A percentile compares a stretch with the other conserved stretches of the same genome.
These are phyloP conservation scores for Poecile montanus DNA, from an alignment of 2,797 vertebrate genomes.

Conservation along the genomic window DNA sequence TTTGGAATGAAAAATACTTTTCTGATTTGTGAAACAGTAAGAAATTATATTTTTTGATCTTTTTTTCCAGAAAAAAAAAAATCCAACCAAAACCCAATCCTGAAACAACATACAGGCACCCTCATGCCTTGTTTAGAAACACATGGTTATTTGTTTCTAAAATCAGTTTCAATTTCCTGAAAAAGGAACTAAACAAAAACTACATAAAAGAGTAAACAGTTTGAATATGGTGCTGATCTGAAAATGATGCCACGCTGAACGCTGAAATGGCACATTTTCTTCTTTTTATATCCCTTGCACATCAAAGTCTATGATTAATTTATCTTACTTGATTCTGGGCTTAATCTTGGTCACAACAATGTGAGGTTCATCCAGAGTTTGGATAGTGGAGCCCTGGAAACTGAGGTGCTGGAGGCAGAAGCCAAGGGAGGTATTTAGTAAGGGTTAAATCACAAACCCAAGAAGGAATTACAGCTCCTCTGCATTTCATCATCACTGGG, in stretches of 20 bases:
- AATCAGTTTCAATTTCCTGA: neutral
- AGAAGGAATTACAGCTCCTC: neutral
- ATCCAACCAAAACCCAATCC: neutral
- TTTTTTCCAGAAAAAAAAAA: neutral
- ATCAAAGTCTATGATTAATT: neutral
- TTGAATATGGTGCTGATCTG: neutral
- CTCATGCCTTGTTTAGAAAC: neutral
- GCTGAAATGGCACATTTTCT: neutral
- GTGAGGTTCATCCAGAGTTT: neutral
- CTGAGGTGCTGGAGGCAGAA: neutral
- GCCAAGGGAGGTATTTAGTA: neutral
- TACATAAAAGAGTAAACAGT: neutral
- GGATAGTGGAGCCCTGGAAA: neutral
- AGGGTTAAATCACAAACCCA: neutral
- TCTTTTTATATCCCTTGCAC: neutral
- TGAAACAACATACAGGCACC: neutral
- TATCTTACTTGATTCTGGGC: neutral
- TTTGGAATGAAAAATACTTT: conserved; percentile 33
- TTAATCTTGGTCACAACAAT: neutral
- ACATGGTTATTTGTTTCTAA: neutral
- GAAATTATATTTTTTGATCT: neutral
- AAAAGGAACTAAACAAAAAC: neutral
- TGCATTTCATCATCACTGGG: neutral
- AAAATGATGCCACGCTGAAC: neutral
- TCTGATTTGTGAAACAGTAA: conserved; percentile 11